These are phyloP conservation scores for Drosophila quinaria DNA, from an alignment of 2,888 invertebrate species.

Conservation along the genomic window DNA sequence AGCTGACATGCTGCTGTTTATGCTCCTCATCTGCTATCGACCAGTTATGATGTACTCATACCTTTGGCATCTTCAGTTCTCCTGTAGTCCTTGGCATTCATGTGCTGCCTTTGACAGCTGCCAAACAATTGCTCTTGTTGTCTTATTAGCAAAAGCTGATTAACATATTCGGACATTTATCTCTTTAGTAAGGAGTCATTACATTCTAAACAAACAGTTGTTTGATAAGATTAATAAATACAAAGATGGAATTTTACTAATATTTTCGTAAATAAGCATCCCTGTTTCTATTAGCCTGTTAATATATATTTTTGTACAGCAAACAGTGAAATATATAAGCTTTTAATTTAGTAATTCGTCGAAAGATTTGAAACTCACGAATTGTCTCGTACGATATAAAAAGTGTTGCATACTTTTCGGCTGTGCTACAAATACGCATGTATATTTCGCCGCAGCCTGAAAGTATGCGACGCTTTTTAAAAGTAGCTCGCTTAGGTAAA, in stretches of 20 bases:
- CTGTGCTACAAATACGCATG: background rate
- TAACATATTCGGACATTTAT: slow-evolving; percentile 23
- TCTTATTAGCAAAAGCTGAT: slow-evolving; percentile 21
- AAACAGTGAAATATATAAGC: background rate
- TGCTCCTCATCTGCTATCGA: slow-evolving; percentile 25
- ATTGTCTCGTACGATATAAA: background rate
- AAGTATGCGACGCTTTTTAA: slow-evolving; percentile 30
- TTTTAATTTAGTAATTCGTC: background rate
- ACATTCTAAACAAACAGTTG: background rate
- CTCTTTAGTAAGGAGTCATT: slow-evolving; percentile 2
- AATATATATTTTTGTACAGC: background rate
- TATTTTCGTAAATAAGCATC: too few species aligned
- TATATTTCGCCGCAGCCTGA: background rate
- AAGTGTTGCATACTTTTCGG: slow-evolving; percentile 26
- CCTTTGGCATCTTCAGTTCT: slow-evolving; percentile 8
- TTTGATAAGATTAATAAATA: background rate
- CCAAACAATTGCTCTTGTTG: slow-evolving; percentile 41
- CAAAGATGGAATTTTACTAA: background rate
- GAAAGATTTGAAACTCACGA: too few species aligned
- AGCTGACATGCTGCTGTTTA: slow-evolving; percentile 44
- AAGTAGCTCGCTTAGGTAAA: too few species aligned
- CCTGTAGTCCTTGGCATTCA: slow-evolving; percentile 21
- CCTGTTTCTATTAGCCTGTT: background rate
- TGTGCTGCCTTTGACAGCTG: slow-evolving; percentile 44
- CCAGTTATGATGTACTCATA: slow-evolving; percentile 39